A percentile compares a stretch with the other conserved stretches of the same genome.
Evolutionary conservation across 92 coral and sea anemone species (phyloP).

Genomic region (Phymanthus crucifer): DNA sequence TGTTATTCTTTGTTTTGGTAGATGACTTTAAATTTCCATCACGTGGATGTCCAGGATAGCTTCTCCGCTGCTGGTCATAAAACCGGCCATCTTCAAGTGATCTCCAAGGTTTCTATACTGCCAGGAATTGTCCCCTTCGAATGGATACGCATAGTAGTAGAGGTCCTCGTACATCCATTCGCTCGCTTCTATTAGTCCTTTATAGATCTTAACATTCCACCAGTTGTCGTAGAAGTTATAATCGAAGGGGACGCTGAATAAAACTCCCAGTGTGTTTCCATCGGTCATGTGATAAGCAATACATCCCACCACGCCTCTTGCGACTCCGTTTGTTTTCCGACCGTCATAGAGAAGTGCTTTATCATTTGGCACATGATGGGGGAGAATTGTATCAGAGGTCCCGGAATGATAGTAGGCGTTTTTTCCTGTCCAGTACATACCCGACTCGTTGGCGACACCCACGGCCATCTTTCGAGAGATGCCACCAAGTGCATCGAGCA

Average conservation of each 20-base stretch:
- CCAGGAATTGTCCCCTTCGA: slow-evolving; percentile 25
- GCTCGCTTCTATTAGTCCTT: slow-evolving; percentile 30
- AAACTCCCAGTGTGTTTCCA: slow-evolving; percentile 39
- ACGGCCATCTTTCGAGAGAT: slow-evolving; percentile 44
- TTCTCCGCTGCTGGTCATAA: slow-evolving; percentile 36
- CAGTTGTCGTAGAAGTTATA: slow-evolving; percentile 44
- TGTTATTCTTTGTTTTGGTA: too few species aligned
- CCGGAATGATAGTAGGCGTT: slow-evolving; percentile 36
- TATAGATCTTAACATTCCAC: slow-evolving; percentile 53
- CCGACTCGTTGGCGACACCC: slow-evolving; percentile 35
- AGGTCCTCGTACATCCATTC: slow-evolving; percentile 36
- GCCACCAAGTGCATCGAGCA: slow-evolving; percentile 22
- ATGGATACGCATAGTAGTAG: slow-evolving; percentile 29
- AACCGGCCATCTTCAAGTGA: slow-evolving; percentile 26
- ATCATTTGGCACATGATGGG: slow-evolving; percentile 1
- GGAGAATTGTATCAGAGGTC: slow-evolving; percentile 33
- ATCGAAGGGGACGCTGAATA: slow-evolving; percentile 60
- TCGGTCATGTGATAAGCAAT: slow-evolving; percentile 39
- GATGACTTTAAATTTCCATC: too few species aligned
- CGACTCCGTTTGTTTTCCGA: slow-evolving; percentile 11
- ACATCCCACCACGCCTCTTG: slow-evolving; percentile 48
- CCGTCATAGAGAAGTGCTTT: slow-evolving; percentile 37
- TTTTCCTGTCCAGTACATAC: slow-evolving; percentile 26
- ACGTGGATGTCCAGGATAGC: too few species aligned
- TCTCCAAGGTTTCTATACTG: slow-evolving; percentile 17